These are phyloP conservation scores for Ormyrus thymus DNA, from an alignment of 2,888 invertebrate species.

Conservation along the genomic window DNA sequence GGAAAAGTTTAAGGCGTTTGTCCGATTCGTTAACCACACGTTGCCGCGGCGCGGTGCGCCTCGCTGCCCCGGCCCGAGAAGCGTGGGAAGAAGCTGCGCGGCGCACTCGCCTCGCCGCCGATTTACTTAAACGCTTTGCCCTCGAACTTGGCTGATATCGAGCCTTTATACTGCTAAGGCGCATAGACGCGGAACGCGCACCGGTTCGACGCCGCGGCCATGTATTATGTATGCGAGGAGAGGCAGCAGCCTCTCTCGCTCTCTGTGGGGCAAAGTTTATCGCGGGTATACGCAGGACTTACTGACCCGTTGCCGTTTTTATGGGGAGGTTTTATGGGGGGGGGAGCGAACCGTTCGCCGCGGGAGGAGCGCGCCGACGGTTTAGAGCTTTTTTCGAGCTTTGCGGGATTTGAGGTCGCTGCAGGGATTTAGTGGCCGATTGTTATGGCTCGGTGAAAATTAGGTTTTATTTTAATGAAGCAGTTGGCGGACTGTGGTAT, in stretches of 20 bases:
- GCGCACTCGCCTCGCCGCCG: constrained; percentile 21
- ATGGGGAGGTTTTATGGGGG: not conserved
- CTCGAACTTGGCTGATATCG: constrained; percentile 41
- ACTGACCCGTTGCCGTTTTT: constrained; percentile 19
- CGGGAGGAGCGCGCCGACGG: too few relatives aligned
- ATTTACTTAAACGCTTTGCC: constrained; percentile 58
- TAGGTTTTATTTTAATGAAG: too few relatives aligned
- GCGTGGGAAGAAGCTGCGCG: constrained; percentile 49
- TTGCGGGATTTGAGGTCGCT: too few relatives aligned
- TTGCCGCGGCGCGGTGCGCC: not conserved
- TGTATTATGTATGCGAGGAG: too few relatives aligned
- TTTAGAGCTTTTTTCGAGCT: too few relatives aligned
- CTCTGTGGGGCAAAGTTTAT: not conserved
- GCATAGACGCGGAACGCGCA: constrained; percentile 31
- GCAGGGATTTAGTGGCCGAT: too few relatives aligned
- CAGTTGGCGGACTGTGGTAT: too few relatives aligned
- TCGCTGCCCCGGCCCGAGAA: constrained; percentile 33
- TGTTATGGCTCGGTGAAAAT: too few relatives aligned
- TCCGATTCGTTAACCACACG: not conserved
- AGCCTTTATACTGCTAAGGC: constrained; percentile 1
- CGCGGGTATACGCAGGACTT: not conserved
- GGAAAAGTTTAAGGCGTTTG: not conserved
- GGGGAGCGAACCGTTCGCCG: not conserved
- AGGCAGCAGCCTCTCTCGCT: too few relatives aligned
- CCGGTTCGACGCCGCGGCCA: not conserved